Evolutionary conservation across 2,113 vertebrate genomes (phyloP), one percentile per base, ranked within the genome.

Genomic region (Serinus canaria): DNA sequence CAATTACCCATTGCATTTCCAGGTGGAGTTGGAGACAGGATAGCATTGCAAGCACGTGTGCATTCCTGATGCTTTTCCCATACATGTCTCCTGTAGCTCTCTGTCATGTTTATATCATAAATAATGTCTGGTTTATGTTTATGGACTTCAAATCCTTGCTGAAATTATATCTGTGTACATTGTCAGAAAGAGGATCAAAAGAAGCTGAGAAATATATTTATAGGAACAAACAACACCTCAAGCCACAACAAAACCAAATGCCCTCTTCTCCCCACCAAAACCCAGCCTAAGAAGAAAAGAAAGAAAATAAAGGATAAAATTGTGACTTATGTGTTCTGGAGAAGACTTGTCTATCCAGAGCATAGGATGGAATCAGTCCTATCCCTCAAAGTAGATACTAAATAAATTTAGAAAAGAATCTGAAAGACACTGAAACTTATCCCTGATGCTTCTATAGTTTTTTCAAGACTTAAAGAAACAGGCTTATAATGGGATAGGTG

Each of bases 381-480:
- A 30, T 84, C 70, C 84, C 69, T 90, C 74, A 59, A 69, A 82
- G 30, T 59, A 63, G 50, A 91, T 68, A 91, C 15, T 67, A 91
- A 96, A 90, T 72, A 86, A 84, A 95, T 95, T 87, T 73, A 87
- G 88, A 62, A 62, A 83, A 68, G 30, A 83, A 43, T 84, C 83
- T 91, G 75, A 92, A 90, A 96, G 56, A 78, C 62, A 95, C 91
- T 88, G 87, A 97, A 80, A 74, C 64, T 81, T 93, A 64, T 15
- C 31, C 75, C 93, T 75, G 66, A 81, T 74, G 31, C 88, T 89
- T 90, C 37, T 69, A 2, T 30, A 91, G 74, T 89, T 91, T 52
- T 89, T 95, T 92, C 68, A 92, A 94, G 76, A 94, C 70, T 81
- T 64, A 72, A 82, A 78, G 22, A 68, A 70, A n/a, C 18, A 94